Evolutionary conservation across 2,888 invertebrate species (phyloP).

Genomic region (Leptinotarsa haldemani): DNA sequence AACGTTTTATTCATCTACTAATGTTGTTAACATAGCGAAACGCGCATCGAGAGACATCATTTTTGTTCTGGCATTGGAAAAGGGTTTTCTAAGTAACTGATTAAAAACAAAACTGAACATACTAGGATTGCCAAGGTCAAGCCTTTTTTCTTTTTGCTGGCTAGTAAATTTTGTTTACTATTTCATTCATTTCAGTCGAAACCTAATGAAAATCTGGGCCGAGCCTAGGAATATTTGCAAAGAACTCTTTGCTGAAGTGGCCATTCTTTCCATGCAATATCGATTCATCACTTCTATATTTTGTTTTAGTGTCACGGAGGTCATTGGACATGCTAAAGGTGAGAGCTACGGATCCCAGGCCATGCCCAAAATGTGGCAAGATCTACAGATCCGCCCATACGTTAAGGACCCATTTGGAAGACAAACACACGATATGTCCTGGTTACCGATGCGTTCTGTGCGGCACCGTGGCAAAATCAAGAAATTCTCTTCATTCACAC

Average conservation of each 20-base stretch:
- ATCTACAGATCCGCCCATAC: constrained; percentile 94
- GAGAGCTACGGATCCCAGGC: constrained; percentile 90
- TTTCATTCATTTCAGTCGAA: too few relatives aligned
- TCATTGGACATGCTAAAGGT: constrained; percentile 88
- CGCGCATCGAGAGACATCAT: too few relatives aligned
- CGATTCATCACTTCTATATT: constrained; percentile 13
- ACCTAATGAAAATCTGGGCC: too few relatives aligned
- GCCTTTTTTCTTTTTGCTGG: too few relatives aligned
- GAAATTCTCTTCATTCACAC: constrained; percentile 92
- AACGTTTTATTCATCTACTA: too few relatives aligned
- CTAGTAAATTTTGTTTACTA: too few relatives aligned
- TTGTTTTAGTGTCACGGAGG: constrained; percentile 76
- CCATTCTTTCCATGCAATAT: not conserved
- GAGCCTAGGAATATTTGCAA: too few relatives aligned
- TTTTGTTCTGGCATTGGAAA: too few relatives aligned
- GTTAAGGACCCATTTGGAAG: constrained; percentile 89
- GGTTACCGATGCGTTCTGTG: constrained; percentile 92
- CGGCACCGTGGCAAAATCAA: constrained; percentile 92
- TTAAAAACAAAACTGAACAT: too few relatives aligned
- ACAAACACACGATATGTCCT: constrained; percentile 93
- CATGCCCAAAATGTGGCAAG: constrained; percentile 93
- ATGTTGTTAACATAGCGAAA: too few relatives aligned
- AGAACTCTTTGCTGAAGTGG: not conserved
- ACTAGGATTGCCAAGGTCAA: too few relatives aligned
- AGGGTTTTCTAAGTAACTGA: too few relatives aligned